Base-by-base conservation (phyloP, 2,113 vertebrate genomes). In the Grallaria varia region DNA sequence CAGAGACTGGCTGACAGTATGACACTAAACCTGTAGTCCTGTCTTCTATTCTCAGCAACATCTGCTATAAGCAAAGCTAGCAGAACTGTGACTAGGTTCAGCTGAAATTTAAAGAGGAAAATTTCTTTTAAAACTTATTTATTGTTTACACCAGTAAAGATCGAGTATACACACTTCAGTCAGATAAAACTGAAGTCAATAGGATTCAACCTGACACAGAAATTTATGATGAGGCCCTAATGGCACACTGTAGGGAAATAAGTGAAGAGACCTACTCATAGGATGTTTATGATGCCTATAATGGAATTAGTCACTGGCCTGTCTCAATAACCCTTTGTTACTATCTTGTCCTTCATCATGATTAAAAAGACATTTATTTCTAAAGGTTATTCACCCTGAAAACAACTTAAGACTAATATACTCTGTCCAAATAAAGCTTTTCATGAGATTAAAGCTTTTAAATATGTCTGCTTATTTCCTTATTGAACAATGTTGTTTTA, bases 401-500 rank as follows among this genome's bases (percentile, higher is more conserved):
- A 95, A 94, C 33, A 92, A 90, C 71, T 92, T 94, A 95, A 92
- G 50, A 91, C 63, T 96, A 97, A 97, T 94, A 64, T 90, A 63
- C 23, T 89, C 90, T 83, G 58, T 87, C 58, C 74, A 86, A 58
- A 95, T 95, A 56, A 95, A 93, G 80, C 80, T 95, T 96, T 97
- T 96, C 82, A 90, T 76, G 91, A 94, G 96, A 97, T 93, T 97
- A 93, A 95, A 88, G 71, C 59, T 95, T 97, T 96, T 96, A 95
- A 96, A 94, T 94, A 94, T 84, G 49, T 94, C 79, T 93, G 66
- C 63, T 53, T 89, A 81, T 96, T 97, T 97, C 80, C 73, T 86
- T 93, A 80, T 22, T 63, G 74, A 96, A 89, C 25, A 92, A 75
- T 87, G 79, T 87, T 80, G 18, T 76, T 93, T 83, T 85, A 95